Evolutionary conservation across 1,140 invertebrate genomes (phyloP).

Genomic region (Calliopsis andreniformis): DNA sequence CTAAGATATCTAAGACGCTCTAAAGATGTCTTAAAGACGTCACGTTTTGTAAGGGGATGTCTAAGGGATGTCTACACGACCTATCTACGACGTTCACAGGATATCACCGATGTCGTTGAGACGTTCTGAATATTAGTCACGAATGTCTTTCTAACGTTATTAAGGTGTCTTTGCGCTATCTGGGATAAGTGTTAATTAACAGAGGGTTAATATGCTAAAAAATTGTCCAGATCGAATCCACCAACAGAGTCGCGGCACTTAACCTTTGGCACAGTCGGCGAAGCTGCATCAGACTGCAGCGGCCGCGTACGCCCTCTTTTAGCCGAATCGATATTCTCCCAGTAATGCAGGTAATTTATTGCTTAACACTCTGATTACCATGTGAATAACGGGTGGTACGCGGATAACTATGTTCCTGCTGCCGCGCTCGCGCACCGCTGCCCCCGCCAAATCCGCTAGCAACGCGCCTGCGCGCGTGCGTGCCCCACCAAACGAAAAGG

Average conservation of each 20-base stretch:
- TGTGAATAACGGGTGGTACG: slow-evolving; percentile 62
- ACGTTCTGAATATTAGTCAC: too few relatives aligned
- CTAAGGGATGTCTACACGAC: too few relatives aligned
- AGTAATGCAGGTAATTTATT: slow-evolving; percentile 66
- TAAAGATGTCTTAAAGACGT: too few relatives aligned
- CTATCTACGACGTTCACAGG: too few relatives aligned
- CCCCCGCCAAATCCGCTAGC: slow-evolving; percentile 24
- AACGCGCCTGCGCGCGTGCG: background rate
- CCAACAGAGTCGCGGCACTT: background rate
- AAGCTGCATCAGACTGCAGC: slow-evolving; percentile 48
- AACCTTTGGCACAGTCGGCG: slow-evolving; percentile 28
- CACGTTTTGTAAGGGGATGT: too few relatives aligned
- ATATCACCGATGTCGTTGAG: too few relatives aligned
- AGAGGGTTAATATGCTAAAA: too few relatives aligned
- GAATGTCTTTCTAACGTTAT: too few relatives aligned
- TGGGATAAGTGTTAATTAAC: too few relatives aligned
- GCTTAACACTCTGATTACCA: slow-evolving; percentile 66
- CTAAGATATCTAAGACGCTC: too few relatives aligned
- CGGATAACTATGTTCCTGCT: slow-evolving; percentile 54
- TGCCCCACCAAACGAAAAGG: background rate
- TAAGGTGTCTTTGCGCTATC: too few relatives aligned
- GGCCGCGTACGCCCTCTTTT: slow-evolving; percentile 43
- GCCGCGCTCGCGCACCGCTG: slow-evolving; percentile 25
- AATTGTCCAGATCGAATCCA: background rate
- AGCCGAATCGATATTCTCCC: slow-evolving; percentile 60